Evolutionary conservation across 2,797 vertebrate species (phyloP), one percentile per base, ranked within the genome.

Genomic region (Bradypus variegatus): DNA sequence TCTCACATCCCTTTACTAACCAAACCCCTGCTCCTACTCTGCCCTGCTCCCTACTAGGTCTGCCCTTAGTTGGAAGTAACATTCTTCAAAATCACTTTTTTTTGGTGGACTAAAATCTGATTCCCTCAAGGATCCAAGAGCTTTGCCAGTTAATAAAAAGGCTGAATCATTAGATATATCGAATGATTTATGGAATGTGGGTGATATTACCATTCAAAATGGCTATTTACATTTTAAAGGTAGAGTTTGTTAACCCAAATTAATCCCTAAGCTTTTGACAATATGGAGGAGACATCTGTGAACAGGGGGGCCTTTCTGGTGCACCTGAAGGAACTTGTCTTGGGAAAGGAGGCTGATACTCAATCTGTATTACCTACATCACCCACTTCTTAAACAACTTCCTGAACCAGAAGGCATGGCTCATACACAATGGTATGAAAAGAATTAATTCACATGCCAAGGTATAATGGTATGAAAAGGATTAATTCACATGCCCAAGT

Each of bases 111-210:
- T 15, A 79, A 75, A 76, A 58, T 50, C 60, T 83, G 67, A 89
- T 50, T 64, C 36, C 41, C n/a, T 45, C 7, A 69, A 90, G 80
- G 73, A 33, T 79, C 65, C 31, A 83, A 91, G 38, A 80, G 53
- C 27, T 33, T 84, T 75, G 38, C 16, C 45, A 81, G 64, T 45
- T 67, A 77, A 93, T 83, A 83, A 72, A 67, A 90, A 81, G 67
- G 36, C 8, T 3, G 10, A 72, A 64, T 77, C 58, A 62, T 72
- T 53, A 31, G 45, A 81, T 53, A 64, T 23, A 55, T 36, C 29
- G 27, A 92, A 60, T 55, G 60, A 76, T 69, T 83, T 13, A 86
- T 12, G 72, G 90, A 50, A 23, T 12, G 14, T 19, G n/a, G 76
- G 21, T 36, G 73, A 80, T 31, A 38, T 80, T 50, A 67, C 15